Conservation (phyloP, 1,140 invertebrate genomes). For the Zaprionus lachaisei region DNA sequence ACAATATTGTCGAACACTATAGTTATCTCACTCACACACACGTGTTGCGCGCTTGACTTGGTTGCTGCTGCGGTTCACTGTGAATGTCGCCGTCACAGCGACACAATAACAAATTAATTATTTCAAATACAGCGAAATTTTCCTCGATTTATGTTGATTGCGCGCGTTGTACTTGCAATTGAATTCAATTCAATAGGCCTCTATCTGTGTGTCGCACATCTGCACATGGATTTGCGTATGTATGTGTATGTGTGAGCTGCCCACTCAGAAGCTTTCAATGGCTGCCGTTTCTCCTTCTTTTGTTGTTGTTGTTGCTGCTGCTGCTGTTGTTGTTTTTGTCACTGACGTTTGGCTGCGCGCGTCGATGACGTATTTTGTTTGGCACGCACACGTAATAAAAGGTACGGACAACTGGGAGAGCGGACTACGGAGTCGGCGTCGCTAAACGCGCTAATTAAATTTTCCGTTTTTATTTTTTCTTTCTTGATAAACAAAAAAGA, state of each 20-base stretch:
- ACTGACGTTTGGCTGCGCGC: slow-evolving; percentile 53
- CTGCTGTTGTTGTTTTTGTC: slow-evolving; percentile 13
- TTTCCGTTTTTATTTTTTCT: slow-evolving; percentile 20
- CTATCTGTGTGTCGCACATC: slow-evolving; percentile 17
- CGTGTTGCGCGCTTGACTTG: slow-evolving; percentile 52
- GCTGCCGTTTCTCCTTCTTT: slow-evolving; percentile 31
- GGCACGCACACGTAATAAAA: slow-evolving; percentile 66
- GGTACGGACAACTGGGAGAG: slow-evolving; percentile 47
- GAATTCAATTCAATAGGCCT: slow-evolving; percentile 56
- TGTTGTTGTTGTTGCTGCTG: slow-evolving; percentile 27
- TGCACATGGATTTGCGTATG: slow-evolving; percentile 1
- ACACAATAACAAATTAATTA: slow-evolving; percentile 73
- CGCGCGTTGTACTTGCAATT: slow-evolving; percentile 59
- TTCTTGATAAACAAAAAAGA: slow-evolving; percentile 62
- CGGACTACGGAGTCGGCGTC: slow-evolving; percentile 26
- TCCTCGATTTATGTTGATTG: slow-evolving; percentile 66
- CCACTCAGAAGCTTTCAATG: slow-evolving; percentile 52
- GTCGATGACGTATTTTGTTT: slow-evolving; percentile 78
- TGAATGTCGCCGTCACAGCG: slow-evolving; percentile 47
- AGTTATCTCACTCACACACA: slow-evolving; percentile 41
- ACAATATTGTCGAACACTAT: slow-evolving; percentile 3
- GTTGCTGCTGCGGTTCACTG: slow-evolving; percentile 44
- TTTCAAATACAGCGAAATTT: slow-evolving; percentile 58
- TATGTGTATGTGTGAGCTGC: slow-evolving; percentile 28
- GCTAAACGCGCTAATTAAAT: slow-evolving; percentile 48